Base-by-base conservation (phyloP, 2,113 vertebrate genomes). In the Rynchops niger region DNA sequence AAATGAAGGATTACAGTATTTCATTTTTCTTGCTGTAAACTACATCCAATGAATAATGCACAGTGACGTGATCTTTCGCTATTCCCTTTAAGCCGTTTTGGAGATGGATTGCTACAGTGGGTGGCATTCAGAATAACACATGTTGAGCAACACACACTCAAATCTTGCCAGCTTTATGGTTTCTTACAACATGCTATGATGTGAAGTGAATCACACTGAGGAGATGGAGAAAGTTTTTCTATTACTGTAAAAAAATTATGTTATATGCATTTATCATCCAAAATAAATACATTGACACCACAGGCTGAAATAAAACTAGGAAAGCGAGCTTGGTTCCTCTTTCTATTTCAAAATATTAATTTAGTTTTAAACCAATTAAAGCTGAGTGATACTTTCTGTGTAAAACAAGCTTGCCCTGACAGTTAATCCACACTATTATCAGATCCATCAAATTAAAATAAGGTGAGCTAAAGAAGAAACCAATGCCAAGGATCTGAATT, bases 281-380 rank as follows among this genome's bases (percentile, higher is more conserved):
- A 92, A 95, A 94, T 70, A 94, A 96, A 92, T 23, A 94, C 30
- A 70, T 20, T 90, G 74, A 80, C 56, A 89, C 4, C 32, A 80
- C 26, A 73, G 52, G 38, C 87, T 91, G 74, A 86, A 95, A 82
- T 58, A 87, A 95, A 94, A 58, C 12, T 63, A 66, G 22, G 38
- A 59, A 90, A 97, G 15, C 53, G 56, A 86, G 67, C n/a, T 81
- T 53, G 14, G 23, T 72, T 77, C 59, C 34, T 81, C 29, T 73
- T 50, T 69, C 29, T 86, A 30, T 65, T 74, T 88, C 53, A 86
- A 83, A 92, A 74, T 79, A 61, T 2, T 80, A 27, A 38, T 82
- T 63, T 88, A 80, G n/a, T 62, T 73, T 84, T 92, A 70, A 81
- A 73, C 15, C 52, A 67, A 69, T 84, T 81, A 69, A 86, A 89